These are phyloP conservation scores for Listrodromus nycthemerus DNA, from an alignment of 2,888 invertebrate genomes.

Conservation along the genomic window DNA sequence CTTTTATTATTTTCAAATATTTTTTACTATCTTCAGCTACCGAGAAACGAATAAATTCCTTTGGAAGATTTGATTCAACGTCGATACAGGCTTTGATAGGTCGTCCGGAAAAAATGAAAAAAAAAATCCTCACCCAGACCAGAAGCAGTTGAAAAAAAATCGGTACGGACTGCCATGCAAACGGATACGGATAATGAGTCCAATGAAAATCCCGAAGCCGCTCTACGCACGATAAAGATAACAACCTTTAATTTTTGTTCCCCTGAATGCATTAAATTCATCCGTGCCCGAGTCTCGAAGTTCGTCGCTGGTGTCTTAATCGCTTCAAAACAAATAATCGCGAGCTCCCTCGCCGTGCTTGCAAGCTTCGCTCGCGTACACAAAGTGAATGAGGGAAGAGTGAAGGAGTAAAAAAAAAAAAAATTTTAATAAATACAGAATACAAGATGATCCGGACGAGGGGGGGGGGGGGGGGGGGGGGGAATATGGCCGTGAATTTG, in stretches of 20 bases:
- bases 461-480: slow-evolving; percentile 42
- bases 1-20: too few species aligned
- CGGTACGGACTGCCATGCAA: not conserved
- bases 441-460: slow-evolving; percentile 33
- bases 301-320: not conserved
- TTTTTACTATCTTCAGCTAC: too few species aligned
- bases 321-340: not conserved
- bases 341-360: not conserved
- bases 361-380: not conserved
- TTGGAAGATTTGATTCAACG: too few species aligned
- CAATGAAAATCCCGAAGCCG: not conserved
- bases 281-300: not conserved
- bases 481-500: slow-evolving; percentile 55
- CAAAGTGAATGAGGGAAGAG: slow-evolving; percentile 14
- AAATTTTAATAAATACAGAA: slow-evolving; percentile 9
- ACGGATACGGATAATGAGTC: not conserved
- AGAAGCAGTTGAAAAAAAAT: not conserved
- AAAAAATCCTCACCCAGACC: too few species aligned
- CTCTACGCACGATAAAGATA: not conserved
- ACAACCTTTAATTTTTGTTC: not conserved
- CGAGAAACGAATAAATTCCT: too few species aligned
- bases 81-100: not conserved
- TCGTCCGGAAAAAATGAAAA: not conserved
- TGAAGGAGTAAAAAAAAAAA: not conserved
- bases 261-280: not conserved